These are phyloP conservation scores for Ennomos erosarius DNA, from an alignment of 2,888 invertebrate genomes.

Conservation along the genomic window DNA sequence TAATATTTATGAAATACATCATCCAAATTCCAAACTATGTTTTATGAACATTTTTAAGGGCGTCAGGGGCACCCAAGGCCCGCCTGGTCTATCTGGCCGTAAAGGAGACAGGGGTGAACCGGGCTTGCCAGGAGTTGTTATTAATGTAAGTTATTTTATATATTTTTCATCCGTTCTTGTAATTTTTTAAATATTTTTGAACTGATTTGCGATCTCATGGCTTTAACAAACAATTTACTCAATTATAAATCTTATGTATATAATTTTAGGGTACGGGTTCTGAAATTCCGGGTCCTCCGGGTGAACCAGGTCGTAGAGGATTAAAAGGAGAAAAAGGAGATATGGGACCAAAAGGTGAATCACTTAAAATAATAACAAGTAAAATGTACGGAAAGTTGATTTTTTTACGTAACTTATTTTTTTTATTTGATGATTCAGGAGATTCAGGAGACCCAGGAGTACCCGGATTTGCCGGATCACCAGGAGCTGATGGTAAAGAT, in stretches of 20 bases:
- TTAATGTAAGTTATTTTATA: conserved; percentile 53
- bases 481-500: conserved; percentile 61
- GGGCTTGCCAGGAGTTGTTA: conserved; percentile 69
- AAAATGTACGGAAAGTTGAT: too few species aligned
- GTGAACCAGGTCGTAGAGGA: conserved; percentile 57
- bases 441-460: conserved; percentile 62
- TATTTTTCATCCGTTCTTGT: neutral
- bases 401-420: too few species aligned
- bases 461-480: conserved; percentile 60
- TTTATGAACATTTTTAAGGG: conserved; percentile 54
- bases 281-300: conserved; percentile 46
- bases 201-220: too few species aligned
- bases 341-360: conserved; percentile 62
- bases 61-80: conserved; percentile 60
- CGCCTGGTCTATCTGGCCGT: conserved; percentile 53
- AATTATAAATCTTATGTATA: conserved; percentile 5
- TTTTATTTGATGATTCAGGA: conserved; percentile 48
- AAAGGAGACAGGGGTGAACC: conserved; percentile 74
- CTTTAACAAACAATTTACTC: too few species aligned
- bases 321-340: conserved; percentile 68
- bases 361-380: too few species aligned
- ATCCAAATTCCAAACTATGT: too few species aligned
- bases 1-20: too few species aligned
- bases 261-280: conserved; percentile 50
- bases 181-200: too few species aligned